Evolutionary conservation across 30 jellyfish, hydroid and myxozoan species (phyloP).

Genomic region (Cassiopea andromeda): DNA sequence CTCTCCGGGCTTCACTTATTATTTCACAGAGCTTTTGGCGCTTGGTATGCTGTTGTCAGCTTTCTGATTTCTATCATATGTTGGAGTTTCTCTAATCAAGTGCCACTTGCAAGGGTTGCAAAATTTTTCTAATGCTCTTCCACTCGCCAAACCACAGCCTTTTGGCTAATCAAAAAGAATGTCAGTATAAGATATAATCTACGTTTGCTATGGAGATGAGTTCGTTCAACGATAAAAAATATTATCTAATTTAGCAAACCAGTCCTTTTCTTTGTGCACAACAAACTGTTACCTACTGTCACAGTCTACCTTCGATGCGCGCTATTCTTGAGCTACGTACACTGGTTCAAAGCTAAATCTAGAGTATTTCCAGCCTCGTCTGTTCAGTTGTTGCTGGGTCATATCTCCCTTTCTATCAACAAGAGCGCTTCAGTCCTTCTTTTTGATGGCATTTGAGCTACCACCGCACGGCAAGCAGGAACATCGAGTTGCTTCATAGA

Average conservation of each 20-base stretch:
- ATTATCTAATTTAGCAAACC: not conserved
- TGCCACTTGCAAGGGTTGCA: too few relatives aligned
- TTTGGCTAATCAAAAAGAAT: too few relatives aligned
- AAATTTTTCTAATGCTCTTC: too few relatives aligned
- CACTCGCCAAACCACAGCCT: too few relatives aligned
- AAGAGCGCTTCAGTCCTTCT: not conserved
- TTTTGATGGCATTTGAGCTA: not conserved
- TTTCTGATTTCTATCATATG: too few relatives aligned
- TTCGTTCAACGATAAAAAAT: not conserved
- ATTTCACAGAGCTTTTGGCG: too few relatives aligned
- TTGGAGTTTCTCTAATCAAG: too few relatives aligned
- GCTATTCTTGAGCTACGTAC: not conserved
- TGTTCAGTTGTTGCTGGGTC: not conserved
- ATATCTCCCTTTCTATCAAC: not conserved
- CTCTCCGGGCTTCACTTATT: too few relatives aligned
- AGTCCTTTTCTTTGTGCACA: not conserved
- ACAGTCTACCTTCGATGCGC: not conserved
- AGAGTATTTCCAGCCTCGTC: not conserved
- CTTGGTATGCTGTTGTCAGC: too few relatives aligned
- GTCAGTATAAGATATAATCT: not conserved
- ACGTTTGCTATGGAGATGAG: not conserved
- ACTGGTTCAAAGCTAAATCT: not conserved
- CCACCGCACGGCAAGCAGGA: conserved; percentile 49
- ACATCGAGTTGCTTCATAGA: conserved; percentile 57
- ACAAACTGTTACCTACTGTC: not conserved